phyloP scores from a whole-genome alignment of 1,140 invertebrate genomes.

The Hyles euphorbiae region DNA sequence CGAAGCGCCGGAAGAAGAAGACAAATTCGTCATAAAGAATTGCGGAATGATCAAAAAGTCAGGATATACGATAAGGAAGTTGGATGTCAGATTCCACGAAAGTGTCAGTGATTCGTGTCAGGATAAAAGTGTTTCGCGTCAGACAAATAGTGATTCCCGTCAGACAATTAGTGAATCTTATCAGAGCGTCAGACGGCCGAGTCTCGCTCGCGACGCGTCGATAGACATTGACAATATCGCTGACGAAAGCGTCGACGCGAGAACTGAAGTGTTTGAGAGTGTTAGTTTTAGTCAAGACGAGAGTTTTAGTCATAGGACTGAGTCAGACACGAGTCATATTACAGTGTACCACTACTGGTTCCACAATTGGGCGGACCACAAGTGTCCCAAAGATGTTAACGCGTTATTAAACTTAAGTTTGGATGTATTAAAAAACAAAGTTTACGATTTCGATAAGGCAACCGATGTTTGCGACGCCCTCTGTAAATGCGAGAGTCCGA shows the following conservation, averaged over 20 bases:
- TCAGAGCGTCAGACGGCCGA: no score
- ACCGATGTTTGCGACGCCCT: conserved; percentile 38
- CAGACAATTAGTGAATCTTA: no score
- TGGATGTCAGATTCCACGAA: conserved; percentile 53
- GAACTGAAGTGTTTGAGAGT: conserved; percentile 19
- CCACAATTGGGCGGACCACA: conserved; percentile 82
- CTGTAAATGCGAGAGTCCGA: conserved; percentile 52
- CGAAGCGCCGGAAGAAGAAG: conserved; percentile 28
- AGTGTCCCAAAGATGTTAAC: conserved; percentile 77
- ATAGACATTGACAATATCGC: conserved; percentile 1
- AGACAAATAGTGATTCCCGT: no score
- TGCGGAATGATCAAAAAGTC: conserved; percentile 76
- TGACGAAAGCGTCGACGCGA: neutral
- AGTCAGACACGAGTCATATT: conserved; percentile 31
- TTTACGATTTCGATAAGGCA: conserved; percentile 42
- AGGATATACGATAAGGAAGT: conserved; percentile 81
- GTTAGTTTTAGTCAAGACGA: conserved; percentile 2
- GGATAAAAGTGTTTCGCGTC: no score
- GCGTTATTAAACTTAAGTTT: conserved; percentile 78
- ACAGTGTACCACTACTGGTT: conserved; percentile 81
- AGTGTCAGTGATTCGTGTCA: neutral
- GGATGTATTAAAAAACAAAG: conserved; percentile 70
- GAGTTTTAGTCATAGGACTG: neutral
- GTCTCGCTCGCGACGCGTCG: no score
- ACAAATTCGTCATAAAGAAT: conserved; percentile 77